Conservation (phyloP, 2,113 vertebrate genomes). For the Sander vitreus region DNA sequence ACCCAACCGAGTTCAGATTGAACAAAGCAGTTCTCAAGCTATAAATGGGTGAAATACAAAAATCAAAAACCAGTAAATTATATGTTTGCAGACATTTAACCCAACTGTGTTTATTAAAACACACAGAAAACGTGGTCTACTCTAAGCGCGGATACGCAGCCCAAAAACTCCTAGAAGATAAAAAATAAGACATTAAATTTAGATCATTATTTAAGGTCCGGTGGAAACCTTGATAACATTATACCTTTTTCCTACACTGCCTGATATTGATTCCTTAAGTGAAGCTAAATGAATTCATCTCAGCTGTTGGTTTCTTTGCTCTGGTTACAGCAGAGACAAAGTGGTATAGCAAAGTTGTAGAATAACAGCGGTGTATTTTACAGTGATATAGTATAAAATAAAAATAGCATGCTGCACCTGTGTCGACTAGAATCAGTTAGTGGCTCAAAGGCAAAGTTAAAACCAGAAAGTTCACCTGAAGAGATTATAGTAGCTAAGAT, state of each 20-base stretch:
- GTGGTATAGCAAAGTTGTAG: conserved; percentile 9
- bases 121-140: conserved; percentile 2
- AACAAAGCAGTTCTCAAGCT: conserved; percentile 26
- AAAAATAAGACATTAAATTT: not conserved
- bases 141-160: not conserved
- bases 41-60: conserved; percentile 11
- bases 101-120: conserved; percentile 16
- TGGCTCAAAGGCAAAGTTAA: too few species aligned
- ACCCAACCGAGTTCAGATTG: not conserved
- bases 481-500: too few species aligned
- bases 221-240: not conserved
- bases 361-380: not conserved
- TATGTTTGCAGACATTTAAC: conserved; percentile 39
- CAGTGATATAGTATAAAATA: too few species aligned
- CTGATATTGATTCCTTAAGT: not conserved
- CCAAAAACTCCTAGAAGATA: not conserved
- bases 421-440: too few species aligned
- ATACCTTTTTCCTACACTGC: not conserved
- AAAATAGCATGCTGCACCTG: too few species aligned
- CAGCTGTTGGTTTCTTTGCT: conserved; percentile 15
- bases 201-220: not conserved
- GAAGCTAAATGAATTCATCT: conserved; percentile 5
- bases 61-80: conserved; percentile 42
- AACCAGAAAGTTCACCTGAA: too few species aligned
- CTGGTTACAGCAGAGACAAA: conserved; percentile 14